Evolutionary conservation across 2,888 invertebrate species (phyloP).

Genomic region (Drosophila limbata): DNA sequence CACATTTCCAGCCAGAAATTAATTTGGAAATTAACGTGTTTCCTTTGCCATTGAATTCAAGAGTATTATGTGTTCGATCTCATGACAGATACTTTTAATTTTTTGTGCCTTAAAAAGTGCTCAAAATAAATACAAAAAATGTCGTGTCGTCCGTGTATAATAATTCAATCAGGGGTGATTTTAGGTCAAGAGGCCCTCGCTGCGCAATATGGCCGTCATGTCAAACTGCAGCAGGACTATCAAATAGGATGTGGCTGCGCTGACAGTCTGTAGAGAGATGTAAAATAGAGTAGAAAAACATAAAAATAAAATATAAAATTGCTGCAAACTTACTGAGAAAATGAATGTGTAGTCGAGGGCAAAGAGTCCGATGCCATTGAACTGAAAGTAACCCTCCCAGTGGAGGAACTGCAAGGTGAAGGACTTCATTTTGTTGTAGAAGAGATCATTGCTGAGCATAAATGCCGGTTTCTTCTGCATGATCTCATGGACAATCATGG

Average conservation of each 20-base stretch:
- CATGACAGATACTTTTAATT: not conserved
- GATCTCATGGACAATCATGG: slow-evolving; percentile 85
- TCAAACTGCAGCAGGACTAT: slow-evolving; percentile 85
- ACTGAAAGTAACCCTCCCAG: slow-evolving; percentile 85
- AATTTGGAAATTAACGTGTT: not conserved
- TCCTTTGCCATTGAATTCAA: not conserved
- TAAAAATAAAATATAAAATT: not conserved
- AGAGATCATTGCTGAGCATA: slow-evolving; percentile 85
- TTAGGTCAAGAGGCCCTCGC: slow-evolving; percentile 76
- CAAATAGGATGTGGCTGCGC: slow-evolving; percentile 85
- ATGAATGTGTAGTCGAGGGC: slow-evolving; percentile 85
- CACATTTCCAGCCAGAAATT: not conserved
- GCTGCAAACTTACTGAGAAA: slow-evolving; percentile 82
- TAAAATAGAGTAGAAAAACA: not conserved
- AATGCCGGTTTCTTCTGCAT: slow-evolving; percentile 85
- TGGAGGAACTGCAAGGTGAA: slow-evolving; percentile 85
- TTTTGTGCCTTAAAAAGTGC: slow-evolving; percentile 13
- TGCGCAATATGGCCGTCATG: slow-evolving; percentile 81
- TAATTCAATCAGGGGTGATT: slow-evolving; percentile 40
- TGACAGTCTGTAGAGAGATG: slow-evolving; percentile 79
- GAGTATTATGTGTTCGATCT: slow-evolving; percentile 8
- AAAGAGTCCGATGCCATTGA: slow-evolving; percentile 85
- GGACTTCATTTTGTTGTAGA: slow-evolving; percentile 85
- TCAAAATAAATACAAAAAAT: slow-evolving; percentile 9
- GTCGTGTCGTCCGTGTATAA: not conserved